Base-by-base conservation (phyloP, 2,888 invertebrate species). In the Exocentrus adspersus region DNA sequence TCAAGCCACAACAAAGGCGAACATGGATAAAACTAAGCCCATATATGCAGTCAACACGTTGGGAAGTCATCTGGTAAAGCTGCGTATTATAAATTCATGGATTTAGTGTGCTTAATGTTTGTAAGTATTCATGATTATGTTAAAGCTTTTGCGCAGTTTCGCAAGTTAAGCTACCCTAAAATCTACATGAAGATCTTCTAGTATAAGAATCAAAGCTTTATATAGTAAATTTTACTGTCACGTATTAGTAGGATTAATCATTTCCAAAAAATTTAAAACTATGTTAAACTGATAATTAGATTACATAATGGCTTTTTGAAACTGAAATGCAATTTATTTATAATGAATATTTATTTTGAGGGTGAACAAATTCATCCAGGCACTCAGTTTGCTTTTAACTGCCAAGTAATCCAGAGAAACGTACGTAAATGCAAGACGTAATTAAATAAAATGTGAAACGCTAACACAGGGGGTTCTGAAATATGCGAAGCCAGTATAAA, bases 91-190 rank as follows among this genome's bases (percentile, higher is more conserved):
- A 54, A n/a, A 54, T 54, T 43, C 54, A 43, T 43, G 30, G 54
- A 54, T 54, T 43, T 43, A 43, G 54, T 54, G 14, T 54, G 43
- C 54, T 54, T 54, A 54, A 43, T 54, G 54, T 54, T 54, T 43
- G 43, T 54, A 54, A 43, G 54, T 43, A 54, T 30, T 16, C 54
- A 28, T 54, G 43, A 54, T 54, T 54, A 54, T 4, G 17, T 16
- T 19, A 54, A 54, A 51, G 30, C 32, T 17, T n/a, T n/a, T 30
- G 14, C 32, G 2, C 19, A 30, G 17, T 32, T 37, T 53, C 21
- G 12, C 43, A 30, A 54, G 20, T 43, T 54, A 54, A 54, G 28
- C 54, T 43, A 20, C 37, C 54, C 14, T 12, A 43, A 43, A 45
- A 54, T 54, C 28, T 54, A 28, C 28, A 54, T 16, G 42, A 16